Base-by-base conservation (phyloP, 2,113 vertebrate genomes). In the Myotis yumanensis region DNA sequence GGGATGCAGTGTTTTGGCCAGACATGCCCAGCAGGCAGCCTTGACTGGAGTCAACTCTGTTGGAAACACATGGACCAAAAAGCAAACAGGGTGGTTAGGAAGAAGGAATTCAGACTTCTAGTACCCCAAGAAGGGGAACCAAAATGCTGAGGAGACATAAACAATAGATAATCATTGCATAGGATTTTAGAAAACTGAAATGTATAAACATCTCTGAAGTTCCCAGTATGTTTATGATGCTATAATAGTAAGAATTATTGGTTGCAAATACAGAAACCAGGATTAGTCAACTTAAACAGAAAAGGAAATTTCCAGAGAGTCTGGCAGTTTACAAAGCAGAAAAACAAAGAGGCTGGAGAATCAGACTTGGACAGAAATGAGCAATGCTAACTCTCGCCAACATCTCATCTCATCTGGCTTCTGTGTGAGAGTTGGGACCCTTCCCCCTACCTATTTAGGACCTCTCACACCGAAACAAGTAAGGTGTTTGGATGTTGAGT, bases 281-380 rank as follows among this genome's bases (percentile, higher is more conserved):
- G 35, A 76, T 35, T 91, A 32, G 95, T 68, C 30, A 85, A n/a
- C 20, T 79, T 16, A 94, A 86, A 64, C 7, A 90, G 81, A 93
- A 90, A 80, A 92, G 37, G 32, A 43, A 71, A 64, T 73, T 89
- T 88, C 35, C 48, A 28, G 30, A 68, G 20, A 32, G 64, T 37
- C 64, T 71, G 23, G 4, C 82, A 66, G 25, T 20, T 89, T 89
- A 66, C 16, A 93, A 90, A 93, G 71, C 62, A 30, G 8, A 73
- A 43, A 76, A 28, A 40, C 25, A 72, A 84, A 59, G 48, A 77
- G 8, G 0, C 40, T 52, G 6, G 32, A 84, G 66, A 81, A 80
- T 81, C 54, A 43, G 66, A 3, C 12, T n/a, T 35, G 30, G 57
- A 35, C 35, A 73, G 30, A 37, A 57, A 75, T 54, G 28, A 92